Evolutionary conservation across 1,140 invertebrate genomes (phyloP).

Genomic region (Portunus trituberculatus): DNA sequence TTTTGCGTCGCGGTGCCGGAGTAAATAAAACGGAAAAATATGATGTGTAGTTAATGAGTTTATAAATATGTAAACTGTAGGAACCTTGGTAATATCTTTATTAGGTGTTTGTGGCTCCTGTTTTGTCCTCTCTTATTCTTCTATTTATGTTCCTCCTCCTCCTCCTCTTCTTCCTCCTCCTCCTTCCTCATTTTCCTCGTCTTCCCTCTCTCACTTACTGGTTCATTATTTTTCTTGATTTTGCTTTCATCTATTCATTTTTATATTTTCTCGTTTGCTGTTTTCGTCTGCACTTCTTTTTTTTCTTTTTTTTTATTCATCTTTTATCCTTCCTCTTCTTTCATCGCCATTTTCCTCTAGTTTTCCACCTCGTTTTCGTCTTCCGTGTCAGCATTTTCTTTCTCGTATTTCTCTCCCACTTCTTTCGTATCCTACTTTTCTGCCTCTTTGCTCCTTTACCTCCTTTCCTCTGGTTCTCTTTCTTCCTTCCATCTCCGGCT

Average conservation of each 20-base stretch:
- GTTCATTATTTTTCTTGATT: background rate
- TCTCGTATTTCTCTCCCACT: background rate
- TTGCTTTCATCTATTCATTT: background rate
- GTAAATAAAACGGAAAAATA: background rate
- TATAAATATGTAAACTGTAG: too few species aligned
- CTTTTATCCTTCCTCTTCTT: too few species aligned
- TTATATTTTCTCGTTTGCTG: too few species aligned
- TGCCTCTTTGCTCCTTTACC: background rate
- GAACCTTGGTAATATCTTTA: too few species aligned
- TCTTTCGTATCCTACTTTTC: too few species aligned
- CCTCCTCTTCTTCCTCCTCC: background rate
- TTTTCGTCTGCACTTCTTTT: too few species aligned
- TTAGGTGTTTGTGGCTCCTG: too few species aligned
- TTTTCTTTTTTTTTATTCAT: too few species aligned
- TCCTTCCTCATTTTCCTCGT: background rate
- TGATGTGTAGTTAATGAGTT: background rate
- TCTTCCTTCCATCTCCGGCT: background rate
- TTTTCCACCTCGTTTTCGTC: too few species aligned
- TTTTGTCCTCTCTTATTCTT: background rate
- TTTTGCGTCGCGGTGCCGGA: too few species aligned
- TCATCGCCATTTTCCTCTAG: background rate
- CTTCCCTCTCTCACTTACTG: background rate
- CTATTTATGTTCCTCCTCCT: background rate
- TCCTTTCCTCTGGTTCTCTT: background rate
- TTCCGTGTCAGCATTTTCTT: too few species aligned